Evolutionary conservation across 2,113 vertebrate genomes (phyloP).

Genomic region (Festucalex cinctus): DNA sequence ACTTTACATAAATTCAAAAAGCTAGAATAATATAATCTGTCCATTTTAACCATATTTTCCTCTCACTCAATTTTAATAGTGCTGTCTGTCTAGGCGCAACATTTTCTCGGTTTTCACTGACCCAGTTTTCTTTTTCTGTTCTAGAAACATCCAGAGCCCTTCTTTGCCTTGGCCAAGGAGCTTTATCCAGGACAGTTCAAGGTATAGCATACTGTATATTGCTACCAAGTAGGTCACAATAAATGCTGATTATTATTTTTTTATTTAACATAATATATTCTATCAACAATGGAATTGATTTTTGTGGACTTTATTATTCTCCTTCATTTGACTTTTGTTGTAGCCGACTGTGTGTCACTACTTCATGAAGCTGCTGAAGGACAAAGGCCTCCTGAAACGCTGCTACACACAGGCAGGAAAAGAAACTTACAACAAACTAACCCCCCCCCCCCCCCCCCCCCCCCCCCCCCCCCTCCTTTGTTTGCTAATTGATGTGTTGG

Average conservation of each 20-base stretch:
- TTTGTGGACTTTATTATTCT: neutral
- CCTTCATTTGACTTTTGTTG: neutral
- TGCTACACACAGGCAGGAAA: slow-evolving; percentile 85
- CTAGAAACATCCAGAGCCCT: slow-evolving; percentile 89
- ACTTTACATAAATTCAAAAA: neutral
- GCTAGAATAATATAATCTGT: neutral
- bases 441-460: neutral
- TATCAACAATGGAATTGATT: neutral
- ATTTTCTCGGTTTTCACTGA: neutral
- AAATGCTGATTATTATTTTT: neutral
- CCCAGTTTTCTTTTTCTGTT: neutral
- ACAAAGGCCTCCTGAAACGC: slow-evolving; percentile 81
- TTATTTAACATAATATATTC: no score
- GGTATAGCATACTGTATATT: slow-evolving; percentile 62
- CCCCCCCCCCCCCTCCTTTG: neutral
- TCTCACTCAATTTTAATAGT: neutral
- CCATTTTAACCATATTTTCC: neutral
- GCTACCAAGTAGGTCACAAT: neutral
- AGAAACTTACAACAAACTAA: neutral
- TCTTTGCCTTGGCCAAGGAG: slow-evolving; percentile 86
- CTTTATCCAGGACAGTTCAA: slow-evolving; percentile 92
- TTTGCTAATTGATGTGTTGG: neutral
- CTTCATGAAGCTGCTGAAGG: slow-evolving; percentile 87
- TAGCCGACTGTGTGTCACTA: slow-evolving; percentile 91
- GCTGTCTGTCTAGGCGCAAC: neutral